Conservation (phyloP, 2,888 invertebrate genomes). For the Buathra laborator region DNA sequence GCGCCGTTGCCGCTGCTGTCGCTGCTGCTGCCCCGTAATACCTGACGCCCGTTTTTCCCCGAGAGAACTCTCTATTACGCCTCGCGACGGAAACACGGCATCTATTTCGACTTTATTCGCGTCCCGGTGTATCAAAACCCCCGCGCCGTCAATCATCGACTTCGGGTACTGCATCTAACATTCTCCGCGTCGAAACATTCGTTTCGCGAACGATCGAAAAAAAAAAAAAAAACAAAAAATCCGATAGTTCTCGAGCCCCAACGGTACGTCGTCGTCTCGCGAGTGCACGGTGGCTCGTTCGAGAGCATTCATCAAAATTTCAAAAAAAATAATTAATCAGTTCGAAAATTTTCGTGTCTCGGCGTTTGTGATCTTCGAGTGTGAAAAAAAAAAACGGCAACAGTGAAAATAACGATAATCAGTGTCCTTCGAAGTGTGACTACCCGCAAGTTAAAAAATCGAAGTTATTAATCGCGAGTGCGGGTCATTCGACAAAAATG, state of each 20-base stretch:
- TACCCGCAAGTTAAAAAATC: not conserved
- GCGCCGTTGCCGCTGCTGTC: conserved; percentile 32
- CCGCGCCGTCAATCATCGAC: not conserved
- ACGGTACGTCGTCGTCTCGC: not conserved
- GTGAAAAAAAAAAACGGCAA: not conserved
- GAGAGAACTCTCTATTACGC: conserved; percentile 48
- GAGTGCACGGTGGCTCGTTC: too few species aligned
- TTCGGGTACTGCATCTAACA: not conserved
- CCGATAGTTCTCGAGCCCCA: too few species aligned
- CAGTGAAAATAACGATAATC: not conserved
- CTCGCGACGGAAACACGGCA: conserved; percentile 40
- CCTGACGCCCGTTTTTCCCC: conserved; percentile 64
- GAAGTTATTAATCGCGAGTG: not conserved
- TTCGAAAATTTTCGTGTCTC: not conserved
- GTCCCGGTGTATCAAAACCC: not conserved
- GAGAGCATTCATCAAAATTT: too few species aligned
- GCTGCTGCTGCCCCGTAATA: conserved; percentile 26
- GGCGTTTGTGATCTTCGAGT: not conserved
- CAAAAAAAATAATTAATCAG: not conserved
- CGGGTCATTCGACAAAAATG: not conserved
- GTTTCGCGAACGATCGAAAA: too few species aligned
- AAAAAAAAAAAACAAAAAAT: too few species aligned
- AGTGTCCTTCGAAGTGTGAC: not conserved
- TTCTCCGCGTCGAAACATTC: not conserved
- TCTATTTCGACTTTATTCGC: conserved; percentile 50